phyloP scores from a whole-genome alignment of 2,113 vertebrate genomes.

The Megaptera novaeangliae region DNA sequence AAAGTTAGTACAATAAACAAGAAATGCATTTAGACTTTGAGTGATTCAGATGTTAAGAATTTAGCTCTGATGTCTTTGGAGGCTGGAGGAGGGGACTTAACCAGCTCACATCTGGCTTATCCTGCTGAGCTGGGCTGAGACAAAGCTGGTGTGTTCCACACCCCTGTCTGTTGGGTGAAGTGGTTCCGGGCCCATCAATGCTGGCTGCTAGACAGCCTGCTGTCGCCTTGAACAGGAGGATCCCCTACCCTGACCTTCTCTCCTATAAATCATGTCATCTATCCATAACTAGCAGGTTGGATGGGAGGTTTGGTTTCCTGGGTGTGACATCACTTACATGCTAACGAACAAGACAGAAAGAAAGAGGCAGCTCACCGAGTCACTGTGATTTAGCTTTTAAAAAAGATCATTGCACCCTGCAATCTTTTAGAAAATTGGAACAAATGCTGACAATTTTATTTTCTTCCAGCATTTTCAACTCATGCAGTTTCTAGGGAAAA shows the following conservation, averaged over 20 bases:
- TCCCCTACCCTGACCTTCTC: no score
- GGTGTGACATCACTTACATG: background rate
- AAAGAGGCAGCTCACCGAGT: rapidly evolving
- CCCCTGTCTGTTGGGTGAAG: rapidly evolving
- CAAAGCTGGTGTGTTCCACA: rapidly evolving
- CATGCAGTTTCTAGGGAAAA: background rate
- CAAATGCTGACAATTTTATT: background rate
- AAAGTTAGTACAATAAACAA: background rate
- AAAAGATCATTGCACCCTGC: rapidly evolving
- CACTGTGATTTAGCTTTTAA: rapidly evolving
- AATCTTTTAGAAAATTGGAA: background rate
- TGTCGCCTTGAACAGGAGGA: no score
- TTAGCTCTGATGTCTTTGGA: background rate
- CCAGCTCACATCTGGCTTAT: no score
- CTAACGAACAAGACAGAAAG: background rate
- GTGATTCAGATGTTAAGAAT: background rate
- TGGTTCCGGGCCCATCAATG: rapidly evolving
- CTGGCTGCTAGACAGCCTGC: no score
- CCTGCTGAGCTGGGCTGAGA: no score
- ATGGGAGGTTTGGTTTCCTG: background rate
- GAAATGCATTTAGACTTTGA: background rate
- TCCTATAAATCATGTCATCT: rapidly evolving
- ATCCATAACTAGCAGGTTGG: background rate
- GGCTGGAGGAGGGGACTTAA: background rate
- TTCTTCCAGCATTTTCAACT: background rate